Conservation (phyloP, 2,797 vertebrate genomes). For the Coranthus polyacanthus region DNA sequence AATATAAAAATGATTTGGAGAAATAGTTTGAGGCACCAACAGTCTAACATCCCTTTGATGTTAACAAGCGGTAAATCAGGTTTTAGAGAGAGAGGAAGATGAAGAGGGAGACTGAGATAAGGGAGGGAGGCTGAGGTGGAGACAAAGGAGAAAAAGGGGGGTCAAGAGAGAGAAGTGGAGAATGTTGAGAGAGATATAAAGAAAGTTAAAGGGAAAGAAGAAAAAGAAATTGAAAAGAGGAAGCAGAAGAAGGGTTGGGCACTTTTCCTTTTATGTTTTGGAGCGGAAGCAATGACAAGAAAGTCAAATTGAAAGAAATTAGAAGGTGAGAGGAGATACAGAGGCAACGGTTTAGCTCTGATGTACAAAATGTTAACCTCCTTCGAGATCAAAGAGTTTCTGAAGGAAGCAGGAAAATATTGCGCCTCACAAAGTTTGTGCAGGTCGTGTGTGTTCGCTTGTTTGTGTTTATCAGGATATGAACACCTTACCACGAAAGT, state of each 20-base stretch:
- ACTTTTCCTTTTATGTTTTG: slow-evolving; percentile 68
- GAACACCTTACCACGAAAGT: not conserved
- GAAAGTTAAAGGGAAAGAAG: slow-evolving; percentile 51
- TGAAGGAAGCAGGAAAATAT: slow-evolving; percentile 25
- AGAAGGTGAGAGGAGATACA: slow-evolving; percentile 58
- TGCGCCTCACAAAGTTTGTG: slow-evolving; percentile 13
- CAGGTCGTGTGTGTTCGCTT: slow-evolving; percentile 4
- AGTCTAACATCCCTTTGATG: slow-evolving; percentile 79
- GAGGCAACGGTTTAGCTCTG: slow-evolving; percentile 52
- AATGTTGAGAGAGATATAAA: slow-evolving; percentile 46
- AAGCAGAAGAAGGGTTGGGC: slow-evolving; percentile 45
- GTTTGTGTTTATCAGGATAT: slow-evolving; percentile 20
- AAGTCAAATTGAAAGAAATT: slow-evolving; percentile 68
- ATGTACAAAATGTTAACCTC: slow-evolving; percentile 64
- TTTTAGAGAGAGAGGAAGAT: slow-evolving; percentile 75
- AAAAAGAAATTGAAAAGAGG: slow-evolving; percentile 54
- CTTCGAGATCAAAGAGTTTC: slow-evolving; percentile 66
- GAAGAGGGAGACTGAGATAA: slow-evolving; percentile 60
- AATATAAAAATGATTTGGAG: slow-evolving; percentile 78
- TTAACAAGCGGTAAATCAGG: slow-evolving; percentile 82
- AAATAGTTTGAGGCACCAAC: slow-evolving; percentile 80
- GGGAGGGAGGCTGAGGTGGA: slow-evolving; percentile 38
- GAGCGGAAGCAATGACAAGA: slow-evolving; percentile 32
- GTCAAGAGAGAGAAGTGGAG: slow-evolving; percentile 59
- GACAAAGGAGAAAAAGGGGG: slow-evolving; percentile 64